Evolutionary conservation across 2,888 invertebrate genomes (phyloP).

Genomic region (Baccha elongata): DNA sequence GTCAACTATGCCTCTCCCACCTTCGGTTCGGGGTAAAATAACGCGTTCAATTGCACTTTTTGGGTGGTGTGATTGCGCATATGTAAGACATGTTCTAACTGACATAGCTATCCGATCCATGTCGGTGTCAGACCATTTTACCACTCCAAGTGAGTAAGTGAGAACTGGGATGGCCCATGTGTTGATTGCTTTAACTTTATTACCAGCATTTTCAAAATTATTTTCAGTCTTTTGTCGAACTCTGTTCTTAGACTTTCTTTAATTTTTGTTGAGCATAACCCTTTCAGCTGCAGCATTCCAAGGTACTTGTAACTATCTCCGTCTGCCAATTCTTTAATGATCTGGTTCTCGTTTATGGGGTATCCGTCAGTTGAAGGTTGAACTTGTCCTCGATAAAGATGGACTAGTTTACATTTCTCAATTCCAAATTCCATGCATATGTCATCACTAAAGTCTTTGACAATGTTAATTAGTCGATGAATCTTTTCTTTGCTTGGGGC

Average conservation of each 20-base stretch:
- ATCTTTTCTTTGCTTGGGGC: too few species aligned
- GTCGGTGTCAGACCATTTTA: slow-evolving; percentile 1
- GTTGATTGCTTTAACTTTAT: not conserved
- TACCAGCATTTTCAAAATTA: not conserved
- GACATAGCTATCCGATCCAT: not conserved
- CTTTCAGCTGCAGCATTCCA: too few species aligned
- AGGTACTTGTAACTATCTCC: slow-evolving; percentile 2
- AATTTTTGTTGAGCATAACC: not conserved
- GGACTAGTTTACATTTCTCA: too few species aligned
- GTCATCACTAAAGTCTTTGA: too few species aligned
- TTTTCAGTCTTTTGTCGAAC: not conserved
- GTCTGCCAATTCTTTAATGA: too few species aligned
- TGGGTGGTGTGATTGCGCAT: slow-evolving; percentile 4
- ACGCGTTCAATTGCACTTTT: slow-evolving; percentile 6
- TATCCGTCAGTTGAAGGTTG: too few species aligned
- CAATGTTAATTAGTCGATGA: too few species aligned
- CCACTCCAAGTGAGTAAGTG: slow-evolving; percentile 6
- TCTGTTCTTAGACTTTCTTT: not conserved
- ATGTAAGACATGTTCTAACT: slow-evolving; percentile 22
- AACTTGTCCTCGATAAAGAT: too few species aligned
- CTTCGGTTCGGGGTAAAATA: not conserved
- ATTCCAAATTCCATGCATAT: too few species aligned
- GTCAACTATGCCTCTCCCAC: not conserved
- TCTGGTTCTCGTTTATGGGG: too few species aligned
- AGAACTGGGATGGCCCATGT: slow-evolving; percentile 9